phyloP scores from a whole-genome alignment of 2,113 vertebrate genomes.

The Rhinopithecus roxellana region DNA sequence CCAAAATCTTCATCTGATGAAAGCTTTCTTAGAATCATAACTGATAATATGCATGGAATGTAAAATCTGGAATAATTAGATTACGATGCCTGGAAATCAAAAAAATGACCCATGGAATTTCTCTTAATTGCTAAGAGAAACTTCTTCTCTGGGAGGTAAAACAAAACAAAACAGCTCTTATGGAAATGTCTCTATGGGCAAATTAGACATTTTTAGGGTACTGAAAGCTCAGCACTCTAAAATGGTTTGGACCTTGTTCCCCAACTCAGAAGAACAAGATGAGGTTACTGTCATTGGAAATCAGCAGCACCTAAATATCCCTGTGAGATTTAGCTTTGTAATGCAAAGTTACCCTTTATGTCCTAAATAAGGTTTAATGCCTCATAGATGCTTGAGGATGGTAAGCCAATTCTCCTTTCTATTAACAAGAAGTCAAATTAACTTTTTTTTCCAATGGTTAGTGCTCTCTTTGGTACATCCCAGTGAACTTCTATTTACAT shows the following conservation, averaged over 20 bases:
- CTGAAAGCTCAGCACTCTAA: background rate
- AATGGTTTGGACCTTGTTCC: background rate
- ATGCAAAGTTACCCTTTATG: background rate
- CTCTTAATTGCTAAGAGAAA: constrained; percentile 22
- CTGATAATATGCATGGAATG: background rate
- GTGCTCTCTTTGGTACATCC: background rate
- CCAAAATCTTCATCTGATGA: background rate
- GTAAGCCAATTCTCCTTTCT: background rate
- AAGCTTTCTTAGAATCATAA: background rate
- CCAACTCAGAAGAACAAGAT: background rate
- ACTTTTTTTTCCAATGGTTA: background rate
- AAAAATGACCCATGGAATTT: background rate
- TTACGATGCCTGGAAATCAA: background rate
- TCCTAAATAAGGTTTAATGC: background rate
- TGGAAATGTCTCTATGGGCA: background rate
- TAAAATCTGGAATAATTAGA: constrained; percentile 4
- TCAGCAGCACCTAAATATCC: background rate
- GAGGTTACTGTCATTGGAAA: background rate
- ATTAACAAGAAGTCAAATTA: background rate
- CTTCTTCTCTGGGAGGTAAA: background rate
- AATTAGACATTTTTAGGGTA: background rate
- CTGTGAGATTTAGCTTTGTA: background rate
- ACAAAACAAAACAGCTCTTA: background rate
- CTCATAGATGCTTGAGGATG: background rate
- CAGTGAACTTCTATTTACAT: constrained; percentile 30